Percentiles rank a stretch among this genome's conserved stretches.
phyloP scores from a whole-genome alignment of 30 jellyfish, hydroid and myxozoan genomes.

The Aurelia sp. region DNA sequence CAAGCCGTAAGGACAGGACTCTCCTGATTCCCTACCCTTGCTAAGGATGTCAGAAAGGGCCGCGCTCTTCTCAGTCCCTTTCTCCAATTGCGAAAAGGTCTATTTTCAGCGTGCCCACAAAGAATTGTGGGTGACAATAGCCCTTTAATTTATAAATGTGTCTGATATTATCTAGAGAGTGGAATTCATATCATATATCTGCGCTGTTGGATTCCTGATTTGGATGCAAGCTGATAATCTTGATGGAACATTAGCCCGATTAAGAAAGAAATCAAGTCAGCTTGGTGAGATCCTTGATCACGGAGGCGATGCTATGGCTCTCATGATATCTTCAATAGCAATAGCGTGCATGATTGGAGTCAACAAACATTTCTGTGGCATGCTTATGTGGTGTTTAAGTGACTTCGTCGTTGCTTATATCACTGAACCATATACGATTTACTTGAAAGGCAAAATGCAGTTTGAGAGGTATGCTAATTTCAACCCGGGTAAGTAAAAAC shows the following conservation, averaged over 20 bases:
- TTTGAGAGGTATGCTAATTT: slow-evolving; percentile 32
- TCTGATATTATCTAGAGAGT: background rate
- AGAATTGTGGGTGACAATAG: no score
- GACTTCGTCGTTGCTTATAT: slow-evolving; percentile 8
- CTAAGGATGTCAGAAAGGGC: no score
- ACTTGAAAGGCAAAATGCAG: slow-evolving; percentile 24
- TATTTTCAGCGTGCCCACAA: no score
- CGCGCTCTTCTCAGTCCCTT: no score
- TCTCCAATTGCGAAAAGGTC: no score
- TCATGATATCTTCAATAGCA: slow-evolving; percentile 18
- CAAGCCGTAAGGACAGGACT: no score
- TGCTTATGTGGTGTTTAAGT: slow-evolving; percentile 14
- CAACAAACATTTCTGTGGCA: background rate
- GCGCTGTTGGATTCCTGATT: slow-evolving; percentile 35
- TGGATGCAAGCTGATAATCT: slow-evolving; percentile 42
- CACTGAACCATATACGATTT: slow-evolving; percentile 39
- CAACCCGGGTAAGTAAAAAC: background rate
- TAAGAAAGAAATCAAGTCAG: slow-evolving; percentile 3
- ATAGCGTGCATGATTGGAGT: slow-evolving; percentile 18
- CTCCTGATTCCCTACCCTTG: no score
- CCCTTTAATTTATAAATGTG: background rate
- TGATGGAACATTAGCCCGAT: slow-evolving; percentile 54
- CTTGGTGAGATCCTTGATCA: slow-evolving; percentile 62
- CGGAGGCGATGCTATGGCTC: slow-evolving; percentile 43
- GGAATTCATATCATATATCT: background rate